Evolutionary conservation across 2,888 invertebrate species (phyloP), one percentile per base, ranked within the genome.

Genomic region (Bruchidius siliquastri): DNA sequence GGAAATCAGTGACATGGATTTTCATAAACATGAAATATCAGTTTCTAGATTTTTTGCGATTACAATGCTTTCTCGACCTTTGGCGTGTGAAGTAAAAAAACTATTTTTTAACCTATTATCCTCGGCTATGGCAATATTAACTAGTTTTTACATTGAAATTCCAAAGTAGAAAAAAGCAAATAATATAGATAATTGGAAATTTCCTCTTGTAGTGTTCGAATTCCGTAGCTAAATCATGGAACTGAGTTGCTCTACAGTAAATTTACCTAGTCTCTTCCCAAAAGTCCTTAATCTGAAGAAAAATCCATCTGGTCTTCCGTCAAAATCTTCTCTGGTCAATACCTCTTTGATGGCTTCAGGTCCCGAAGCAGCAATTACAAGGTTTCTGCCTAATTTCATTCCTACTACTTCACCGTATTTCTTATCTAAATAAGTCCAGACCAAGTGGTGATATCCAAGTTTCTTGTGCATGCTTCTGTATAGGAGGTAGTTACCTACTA

Each of bases 221-320:
- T n/a, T n/a, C n/a, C n/a, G n/a, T n/a, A n/a, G n/a, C n/a, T n/a
- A n/a, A n/a, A n/a, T n/a, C 8, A 26, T 4, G 26, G 8, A 26
- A 4, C 26, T 26, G 26, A 13, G 49, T 49, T 49, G 3, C 18
- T 18, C 49, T 18, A 13, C 18, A 18, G 6, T 8, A 49, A 13
- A 49, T 49, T 84, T 83, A 92, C 94, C 94, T 77, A 89, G 86
- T 84, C 90, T 87, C 83, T 91, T 89, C 20, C 92, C 92, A 76
- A 92, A 90, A 26, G 92, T 89, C 73, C 93, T 88, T 74, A 92
- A 84, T 77, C 89, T 88, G 79, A 92, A 90, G 81, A 93, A 92
- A 82, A 92, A 93, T 30, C 90, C 92, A 78, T 92, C 89, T 0
- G 93, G 93, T 74, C 94, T 88, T 0, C 92, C 92, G 80, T 92